Conservation (phyloP, 2,888 invertebrate genomes). For the Tridacna gigas region DNA sequence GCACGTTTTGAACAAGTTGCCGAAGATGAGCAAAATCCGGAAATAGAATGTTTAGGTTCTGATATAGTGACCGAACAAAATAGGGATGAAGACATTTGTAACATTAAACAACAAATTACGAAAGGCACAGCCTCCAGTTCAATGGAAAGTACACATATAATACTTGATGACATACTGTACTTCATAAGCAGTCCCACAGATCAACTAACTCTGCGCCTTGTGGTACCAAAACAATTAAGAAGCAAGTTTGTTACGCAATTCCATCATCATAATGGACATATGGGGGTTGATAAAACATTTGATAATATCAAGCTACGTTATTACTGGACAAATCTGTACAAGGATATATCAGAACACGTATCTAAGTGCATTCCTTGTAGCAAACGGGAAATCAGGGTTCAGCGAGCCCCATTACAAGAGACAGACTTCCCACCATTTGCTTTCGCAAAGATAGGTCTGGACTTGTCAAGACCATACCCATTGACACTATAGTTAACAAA, state of each 20-base stretch:
- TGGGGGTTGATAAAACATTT: conserved; percentile 5
- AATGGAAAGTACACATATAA: conserved; percentile 26
- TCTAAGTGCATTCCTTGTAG: conserved; percentile 37
- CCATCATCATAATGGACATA: too few relatives aligned
- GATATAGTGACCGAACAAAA: conserved; percentile 33
- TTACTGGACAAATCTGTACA: too few relatives aligned
- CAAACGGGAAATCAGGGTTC: too few relatives aligned
- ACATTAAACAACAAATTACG: conserved; percentile 22
- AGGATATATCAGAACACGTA: too few relatives aligned
- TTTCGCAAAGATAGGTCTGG: conserved; percentile 41
- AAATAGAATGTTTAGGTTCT: not conserved
- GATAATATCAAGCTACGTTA: too few relatives aligned
- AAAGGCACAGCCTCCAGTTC: conserved; percentile 19
- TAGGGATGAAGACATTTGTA: conserved; percentile 28
- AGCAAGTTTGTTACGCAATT: not conserved
- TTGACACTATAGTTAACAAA: conserved; percentile 3
- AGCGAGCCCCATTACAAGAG: too few relatives aligned
- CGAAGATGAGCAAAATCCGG: too few relatives aligned
- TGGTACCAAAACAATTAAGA: not conserved
- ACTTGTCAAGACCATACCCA: conserved; percentile 36
- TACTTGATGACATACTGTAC: too few relatives aligned
- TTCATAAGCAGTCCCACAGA: conserved; percentile 47
- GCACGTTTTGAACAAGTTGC: conserved; percentile 8
- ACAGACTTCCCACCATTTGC: too few relatives aligned
- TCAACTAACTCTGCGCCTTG: too few relatives aligned